Conservation (phyloP, 2,797 vertebrate species). For the Siniperca scherzeri region DNA sequence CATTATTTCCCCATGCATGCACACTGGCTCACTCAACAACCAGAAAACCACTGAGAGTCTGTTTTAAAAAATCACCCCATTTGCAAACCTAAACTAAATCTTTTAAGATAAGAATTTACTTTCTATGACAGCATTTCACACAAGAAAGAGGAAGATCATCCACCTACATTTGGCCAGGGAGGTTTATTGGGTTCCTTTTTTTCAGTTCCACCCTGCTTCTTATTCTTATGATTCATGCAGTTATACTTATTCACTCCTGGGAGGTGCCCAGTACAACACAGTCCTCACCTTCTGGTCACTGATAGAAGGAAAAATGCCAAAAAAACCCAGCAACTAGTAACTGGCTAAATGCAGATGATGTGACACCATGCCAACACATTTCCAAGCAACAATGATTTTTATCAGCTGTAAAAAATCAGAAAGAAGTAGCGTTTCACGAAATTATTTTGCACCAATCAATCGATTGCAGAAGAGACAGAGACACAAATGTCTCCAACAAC, state of each 20-base stretch:
- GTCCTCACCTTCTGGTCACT: slow-evolving; percentile 5
- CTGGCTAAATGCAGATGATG: not conserved
- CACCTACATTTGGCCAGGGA: slow-evolving; percentile 11
- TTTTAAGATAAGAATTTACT: slow-evolving; percentile 1
- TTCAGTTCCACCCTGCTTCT: not conserved
- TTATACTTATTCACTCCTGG: slow-evolving; percentile 3
- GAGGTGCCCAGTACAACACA: slow-evolving; percentile 11
- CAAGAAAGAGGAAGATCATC: slow-evolving; percentile 5
- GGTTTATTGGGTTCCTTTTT: not conserved
- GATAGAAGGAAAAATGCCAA: not conserved
- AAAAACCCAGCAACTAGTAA: not conserved
- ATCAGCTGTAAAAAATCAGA: slow-evolving; percentile 8
- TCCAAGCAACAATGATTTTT: not conserved
- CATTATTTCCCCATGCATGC: slow-evolving; percentile 50
- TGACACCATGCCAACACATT: slow-evolving; percentile 11
- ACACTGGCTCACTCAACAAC: slow-evolving; percentile 13
- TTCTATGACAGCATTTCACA: not conserved
- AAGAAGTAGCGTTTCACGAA: not conserved
- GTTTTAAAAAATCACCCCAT: not conserved
- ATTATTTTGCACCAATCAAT: not conserved
- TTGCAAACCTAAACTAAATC: not conserved
- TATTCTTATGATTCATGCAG: slow-evolving; percentile 31
- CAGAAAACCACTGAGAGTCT: not conserved
- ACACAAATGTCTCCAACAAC: not conserved
- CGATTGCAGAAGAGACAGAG: not conserved